Base-by-base conservation (phyloP, 1,140 invertebrate genomes). In the Aphelenchoides fujianensis region DNA sequence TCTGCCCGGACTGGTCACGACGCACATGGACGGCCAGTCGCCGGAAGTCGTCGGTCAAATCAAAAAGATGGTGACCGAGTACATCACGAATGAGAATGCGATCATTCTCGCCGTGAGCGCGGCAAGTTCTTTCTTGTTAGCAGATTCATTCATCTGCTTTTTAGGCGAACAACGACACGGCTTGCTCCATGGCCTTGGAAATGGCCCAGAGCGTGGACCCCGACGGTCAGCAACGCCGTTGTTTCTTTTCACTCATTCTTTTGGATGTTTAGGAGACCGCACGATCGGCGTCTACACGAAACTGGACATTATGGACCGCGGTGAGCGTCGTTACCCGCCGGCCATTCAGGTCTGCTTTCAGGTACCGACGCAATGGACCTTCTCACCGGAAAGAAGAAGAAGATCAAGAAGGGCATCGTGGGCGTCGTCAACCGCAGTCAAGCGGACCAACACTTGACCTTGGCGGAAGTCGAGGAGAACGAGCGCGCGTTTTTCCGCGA, bases 101-200 rank as follows among this genome's bases (percentile, higher is more conserved):
- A 88, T 88, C 55, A 89, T 88, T 41, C 80, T 88, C 37, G 87
- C 94, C 57, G 92, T 96, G 34, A 92, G 92, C 5, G 91, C 94
- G 54, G n/a, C n/a, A n/a, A n/a, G n/a, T n/a, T n/a, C n/a, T n/a
- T n/a, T n/a, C n/a, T n/a, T n/a, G n/a, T n/a, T n/a, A n/a, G n/a
- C n/a, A n/a, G n/a, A n/a, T n/a, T n/a, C n/a, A n/a, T n/a, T n/a
- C n/a, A n/a, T n/a, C n/a, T n/a, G n/a, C n/a, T n/a, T n/a, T n/a
- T n/a, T n/a, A n/a, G n/a, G 94, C 94, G n/a, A 96, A 95, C 81
- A 94, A 92, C 16, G 94, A 96, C 85, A 94, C 96, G 91, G 92
- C 93, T 2, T 95, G 92, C 3, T 94, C 92, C 72, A 94, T 95
- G 85, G 92, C 92, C 74, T 88, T 96, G 16, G 94, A 95, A 85